Evolutionary conservation across 1,140 invertebrate species (phyloP).

Genomic region (Drosophila miranda): DNA sequence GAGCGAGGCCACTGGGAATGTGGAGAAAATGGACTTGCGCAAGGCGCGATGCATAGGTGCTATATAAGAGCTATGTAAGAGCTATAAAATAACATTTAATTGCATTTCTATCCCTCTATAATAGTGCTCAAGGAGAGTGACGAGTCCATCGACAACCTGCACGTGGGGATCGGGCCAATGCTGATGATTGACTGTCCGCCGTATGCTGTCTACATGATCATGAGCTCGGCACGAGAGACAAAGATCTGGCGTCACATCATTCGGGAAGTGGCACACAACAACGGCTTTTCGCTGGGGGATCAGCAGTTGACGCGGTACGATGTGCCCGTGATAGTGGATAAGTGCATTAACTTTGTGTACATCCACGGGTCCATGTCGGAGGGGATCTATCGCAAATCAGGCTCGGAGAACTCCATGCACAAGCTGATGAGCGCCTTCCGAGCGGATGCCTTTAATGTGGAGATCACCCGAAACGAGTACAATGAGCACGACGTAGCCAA

Average conservation of each 20-base stretch:
- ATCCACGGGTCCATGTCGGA: slow-evolving; percentile 91
- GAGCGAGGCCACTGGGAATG: slow-evolving; percentile 83
- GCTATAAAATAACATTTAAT: neutral
- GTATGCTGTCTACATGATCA: slow-evolving; percentile 88
- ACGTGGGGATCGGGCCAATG: slow-evolving; percentile 85
- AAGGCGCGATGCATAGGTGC: slow-evolving; percentile 90
- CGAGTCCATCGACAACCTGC: slow-evolving; percentile 82
- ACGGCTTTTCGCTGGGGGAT: slow-evolving; percentile 89
- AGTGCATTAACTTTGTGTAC: slow-evolving; percentile 94
- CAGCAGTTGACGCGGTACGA: slow-evolving; percentile 94
- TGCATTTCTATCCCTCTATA: neutral
- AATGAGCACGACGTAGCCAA: slow-evolving; percentile 94
- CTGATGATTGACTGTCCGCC: slow-evolving; percentile 87
- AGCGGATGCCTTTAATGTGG: slow-evolving; percentile 91
- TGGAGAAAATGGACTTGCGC: slow-evolving; percentile 88
- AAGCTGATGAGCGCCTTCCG: slow-evolving; percentile 89
- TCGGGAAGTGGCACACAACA: slow-evolving; percentile 88
- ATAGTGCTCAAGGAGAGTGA: slow-evolving; percentile 81
- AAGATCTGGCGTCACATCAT: slow-evolving; percentile 90
- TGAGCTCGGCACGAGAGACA: slow-evolving; percentile 86
- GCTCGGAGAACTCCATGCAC: slow-evolving; percentile 89
- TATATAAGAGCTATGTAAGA: neutral
- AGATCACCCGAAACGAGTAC: slow-evolving; percentile 88
- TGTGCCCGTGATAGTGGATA: slow-evolving; percentile 94
- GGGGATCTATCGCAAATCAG: slow-evolving; percentile 93